Conservation (phyloP, 2,113 vertebrate species). For the Sebastes fasciatus region DNA sequence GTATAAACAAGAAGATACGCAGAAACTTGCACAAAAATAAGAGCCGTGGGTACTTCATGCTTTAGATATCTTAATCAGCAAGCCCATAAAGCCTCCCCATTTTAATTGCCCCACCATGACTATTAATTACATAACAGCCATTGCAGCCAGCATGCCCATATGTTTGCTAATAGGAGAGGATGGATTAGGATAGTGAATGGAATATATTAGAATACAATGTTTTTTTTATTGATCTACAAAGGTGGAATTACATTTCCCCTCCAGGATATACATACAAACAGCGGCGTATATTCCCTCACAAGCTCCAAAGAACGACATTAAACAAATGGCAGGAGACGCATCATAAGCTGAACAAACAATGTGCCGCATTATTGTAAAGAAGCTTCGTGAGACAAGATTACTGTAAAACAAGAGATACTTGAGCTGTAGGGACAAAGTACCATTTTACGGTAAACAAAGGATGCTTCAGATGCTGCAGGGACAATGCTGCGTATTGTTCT, state of each 20-base stretch:
- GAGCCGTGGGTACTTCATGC: constrained; percentile 68
- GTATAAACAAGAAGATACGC: constrained; percentile 54
- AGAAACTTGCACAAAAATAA: constrained; percentile 64
- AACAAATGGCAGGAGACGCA: constrained; percentile 44
- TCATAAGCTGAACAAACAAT: constrained; percentile 29
- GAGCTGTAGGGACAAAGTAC: constrained; percentile 29
- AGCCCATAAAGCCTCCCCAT: constrained; percentile 77
- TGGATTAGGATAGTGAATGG: constrained; percentile 75
- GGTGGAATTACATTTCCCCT: constrained; percentile 65
- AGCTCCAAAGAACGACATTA: constrained; percentile 18
- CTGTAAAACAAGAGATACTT: constrained; percentile 38
- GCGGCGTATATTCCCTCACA: constrained; percentile 17
- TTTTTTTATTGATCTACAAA: constrained; percentile 77
- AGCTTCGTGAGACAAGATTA: constrained; percentile 19
- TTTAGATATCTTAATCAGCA: constrained; percentile 84
- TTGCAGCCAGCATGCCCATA: constrained; percentile 72
- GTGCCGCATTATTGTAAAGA: constrained; percentile 13
- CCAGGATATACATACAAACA: constrained; percentile 52
- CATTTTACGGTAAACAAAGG: constrained; percentile 45
- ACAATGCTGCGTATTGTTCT: constrained; percentile 15
- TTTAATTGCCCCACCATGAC: constrained; percentile 83
- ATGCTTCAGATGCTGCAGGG: constrained; percentile 13
- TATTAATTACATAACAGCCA: constrained; percentile 83
- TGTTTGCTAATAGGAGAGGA: constrained; percentile 80
- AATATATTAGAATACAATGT: constrained; percentile 74